Base-by-base conservation (phyloP, 2,113 vertebrate genomes). In the Zapornia atra region DNA sequence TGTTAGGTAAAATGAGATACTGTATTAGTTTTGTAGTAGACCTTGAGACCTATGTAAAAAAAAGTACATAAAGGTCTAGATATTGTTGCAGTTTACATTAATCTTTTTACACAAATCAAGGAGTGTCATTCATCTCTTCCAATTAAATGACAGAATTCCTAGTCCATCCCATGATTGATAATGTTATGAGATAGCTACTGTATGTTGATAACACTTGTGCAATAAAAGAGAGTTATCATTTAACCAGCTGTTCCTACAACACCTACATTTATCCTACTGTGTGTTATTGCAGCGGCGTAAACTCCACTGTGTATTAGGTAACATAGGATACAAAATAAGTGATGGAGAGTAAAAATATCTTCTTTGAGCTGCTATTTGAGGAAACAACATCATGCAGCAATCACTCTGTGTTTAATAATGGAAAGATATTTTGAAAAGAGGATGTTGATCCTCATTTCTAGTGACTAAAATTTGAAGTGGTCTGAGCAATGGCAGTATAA, bases 401-500 rank as follows among this genome's bases (percentile, higher is more conserved):
- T 54, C 83, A 33, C 6, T 72, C 22, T 2, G 0, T 82, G 73
- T 54, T 91, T 89, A 84, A 85, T 57, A 92, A 78, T 60, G 88
- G 69, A 84, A 93, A 94, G 61, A 79, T 65, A 76, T 11, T 94
- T 87, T 53, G n/a, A 60, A 94, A 96, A 92, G 65, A 89, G 92
- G 95, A 97, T 94, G 83, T 82, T 96, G 88, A 48, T 44, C 88
- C 68, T 85, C 80, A 15, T 92, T 96, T 95, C 57, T 92, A 96
- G 70, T 93, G 88, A 92, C 90, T 95, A 90, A 88, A 94, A 93
- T 81, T 40, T n/a, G 54, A 76, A 96, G 6, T 14, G 53, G 57
- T 22, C 57, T 93, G 88, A 95, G 88, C 79, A 95, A 90, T 53
- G 71, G 48, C 69, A 82, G 33, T 59, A 96, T 34, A 91, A 90